These are phyloP conservation scores for Cichladusa arquata DNA, from an alignment of 2,113 vertebrate species.

Conservation along the genomic window DNA sequence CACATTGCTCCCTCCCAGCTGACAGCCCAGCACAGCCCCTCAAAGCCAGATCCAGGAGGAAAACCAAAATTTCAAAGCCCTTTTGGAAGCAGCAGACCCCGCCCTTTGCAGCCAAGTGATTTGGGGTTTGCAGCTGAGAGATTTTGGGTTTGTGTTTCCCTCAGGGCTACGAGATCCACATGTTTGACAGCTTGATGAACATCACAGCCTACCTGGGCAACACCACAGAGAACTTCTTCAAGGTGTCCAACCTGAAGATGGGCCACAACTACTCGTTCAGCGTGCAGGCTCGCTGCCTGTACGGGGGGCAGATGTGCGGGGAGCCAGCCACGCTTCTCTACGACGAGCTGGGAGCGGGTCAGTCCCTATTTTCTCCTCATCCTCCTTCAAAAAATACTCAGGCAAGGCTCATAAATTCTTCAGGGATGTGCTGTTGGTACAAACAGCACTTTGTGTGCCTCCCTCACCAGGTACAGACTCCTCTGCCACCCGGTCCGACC, in stretches of 20 bases:
- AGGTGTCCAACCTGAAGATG: slow-evolving; percentile 84
- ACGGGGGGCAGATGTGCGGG: slow-evolving; percentile 88
- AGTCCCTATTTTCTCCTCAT: background rate
- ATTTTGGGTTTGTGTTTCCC: background rate
- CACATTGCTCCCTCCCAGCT: background rate
- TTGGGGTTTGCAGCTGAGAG: background rate
- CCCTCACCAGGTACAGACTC: slow-evolving; percentile 47
- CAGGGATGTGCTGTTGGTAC: rapidly evolving
- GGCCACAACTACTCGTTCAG: slow-evolving; percentile 95
- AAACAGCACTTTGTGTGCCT: background rate
- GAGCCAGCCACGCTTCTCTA: slow-evolving; percentile 87
- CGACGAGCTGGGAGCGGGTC: slow-evolving; percentile 79
- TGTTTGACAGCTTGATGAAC: slow-evolving; percentile 88
- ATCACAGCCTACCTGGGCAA: slow-evolving; percentile 85
- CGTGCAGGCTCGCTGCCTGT: slow-evolving; percentile 88
- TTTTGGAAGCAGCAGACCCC: background rate
- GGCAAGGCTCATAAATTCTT: background rate
- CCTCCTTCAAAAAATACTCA: background rate
- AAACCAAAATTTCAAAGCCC: background rate
- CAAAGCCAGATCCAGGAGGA: background rate
- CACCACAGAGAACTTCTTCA: slow-evolving; percentile 92
- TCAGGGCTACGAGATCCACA: slow-evolving; percentile 92
- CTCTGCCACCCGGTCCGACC: background rate
- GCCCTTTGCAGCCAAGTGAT: background rate
- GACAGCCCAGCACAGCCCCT: background rate